Conservation (phyloP, 2,888 invertebrate genomes). For the Spialia ferax region DNA sequence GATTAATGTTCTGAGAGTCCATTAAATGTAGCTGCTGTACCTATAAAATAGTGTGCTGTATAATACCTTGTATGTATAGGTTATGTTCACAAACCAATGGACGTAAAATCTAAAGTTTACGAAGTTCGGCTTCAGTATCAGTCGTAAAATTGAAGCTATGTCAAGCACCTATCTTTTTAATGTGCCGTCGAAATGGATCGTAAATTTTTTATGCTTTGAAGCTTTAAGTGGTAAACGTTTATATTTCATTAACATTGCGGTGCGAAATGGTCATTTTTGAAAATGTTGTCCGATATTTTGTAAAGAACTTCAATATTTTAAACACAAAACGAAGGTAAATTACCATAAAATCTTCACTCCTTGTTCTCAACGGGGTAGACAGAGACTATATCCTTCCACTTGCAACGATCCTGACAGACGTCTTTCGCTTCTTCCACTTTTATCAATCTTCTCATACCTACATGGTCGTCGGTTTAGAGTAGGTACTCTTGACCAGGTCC, state of each 20-base stretch:
- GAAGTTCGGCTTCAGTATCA: conserved; percentile 32
- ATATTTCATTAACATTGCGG: conserved; percentile 26
- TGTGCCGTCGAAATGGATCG: conserved; percentile 31
- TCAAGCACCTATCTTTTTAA: conserved; percentile 36
- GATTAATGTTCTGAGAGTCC: conserved; percentile 25
- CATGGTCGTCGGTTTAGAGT: too few species aligned
- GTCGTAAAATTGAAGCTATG: conserved; percentile 27
- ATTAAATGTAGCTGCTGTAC: conserved; percentile 12
- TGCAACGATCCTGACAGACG: too few species aligned
- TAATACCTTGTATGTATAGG: too few species aligned
- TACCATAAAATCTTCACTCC: too few species aligned
- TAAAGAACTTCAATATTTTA: not conserved
- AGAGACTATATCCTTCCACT: too few species aligned
- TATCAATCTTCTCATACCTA: too few species aligned
- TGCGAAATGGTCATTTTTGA: not conserved
- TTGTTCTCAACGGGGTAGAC: too few species aligned
- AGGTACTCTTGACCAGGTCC: too few species aligned
- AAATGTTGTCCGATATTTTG: not conserved
- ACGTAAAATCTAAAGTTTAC: conserved; percentile 29
- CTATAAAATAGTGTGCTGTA: not conserved
- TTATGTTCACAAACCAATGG: conserved; percentile 12
- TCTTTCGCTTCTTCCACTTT: too few species aligned
- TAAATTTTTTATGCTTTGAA: conserved; percentile 29
- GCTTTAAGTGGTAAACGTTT: conserved; percentile 27
- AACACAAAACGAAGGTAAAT: too few species aligned